Conservation (phyloP, 1,140 invertebrate species). For the Stratiolaelaps scimitus region DNA sequence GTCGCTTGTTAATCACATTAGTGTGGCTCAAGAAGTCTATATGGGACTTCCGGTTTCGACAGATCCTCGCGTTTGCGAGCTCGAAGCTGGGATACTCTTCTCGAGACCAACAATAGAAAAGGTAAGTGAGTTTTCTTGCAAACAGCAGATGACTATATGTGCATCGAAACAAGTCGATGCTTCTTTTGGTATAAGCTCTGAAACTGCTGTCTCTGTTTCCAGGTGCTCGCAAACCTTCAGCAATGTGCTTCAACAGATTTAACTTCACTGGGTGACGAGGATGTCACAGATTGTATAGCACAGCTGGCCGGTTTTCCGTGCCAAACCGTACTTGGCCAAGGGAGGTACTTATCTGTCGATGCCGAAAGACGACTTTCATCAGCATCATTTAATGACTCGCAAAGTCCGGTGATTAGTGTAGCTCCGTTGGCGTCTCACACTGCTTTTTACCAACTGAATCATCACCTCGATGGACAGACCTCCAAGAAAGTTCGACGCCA, state of each 20-base stretch:
- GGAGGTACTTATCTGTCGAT: slow-evolving; percentile 13
- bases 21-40: slow-evolving; percentile 65
- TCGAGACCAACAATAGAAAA: slow-evolving; percentile 61
- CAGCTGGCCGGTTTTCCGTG: neutral
- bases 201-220: slow-evolving; percentile 32
- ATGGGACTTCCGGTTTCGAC: slow-evolving; percentile 47
- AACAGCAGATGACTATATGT: slow-evolving; percentile 56
- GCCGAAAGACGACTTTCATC: neutral
- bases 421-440: slow-evolving; percentile 31
- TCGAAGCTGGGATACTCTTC: slow-evolving; percentile 56
- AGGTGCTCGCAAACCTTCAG: slow-evolving; percentile 30
- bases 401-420: slow-evolving; percentile 33
- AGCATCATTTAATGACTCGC: slow-evolving; percentile 29
- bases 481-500: slow-evolving; percentile 28
- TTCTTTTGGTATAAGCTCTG: slow-evolving; percentile 42
- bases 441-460: slow-evolving; percentile 31
- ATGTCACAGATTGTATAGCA: neutral
- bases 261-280: slow-evolving; percentile 9
- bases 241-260: neutral
- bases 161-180: slow-evolving; percentile 49
- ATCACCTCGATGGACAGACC: slow-evolving; percentile 30
- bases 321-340: neutral
- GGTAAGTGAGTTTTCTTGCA: slow-evolving; percentile 67
- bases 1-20: slow-evolving; percentile 57
- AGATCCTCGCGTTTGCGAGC: slow-evolving; percentile 32